Evolutionary conservation across 1,140 invertebrate genomes (phyloP).

Genomic region (Bombus picipes): DNA sequence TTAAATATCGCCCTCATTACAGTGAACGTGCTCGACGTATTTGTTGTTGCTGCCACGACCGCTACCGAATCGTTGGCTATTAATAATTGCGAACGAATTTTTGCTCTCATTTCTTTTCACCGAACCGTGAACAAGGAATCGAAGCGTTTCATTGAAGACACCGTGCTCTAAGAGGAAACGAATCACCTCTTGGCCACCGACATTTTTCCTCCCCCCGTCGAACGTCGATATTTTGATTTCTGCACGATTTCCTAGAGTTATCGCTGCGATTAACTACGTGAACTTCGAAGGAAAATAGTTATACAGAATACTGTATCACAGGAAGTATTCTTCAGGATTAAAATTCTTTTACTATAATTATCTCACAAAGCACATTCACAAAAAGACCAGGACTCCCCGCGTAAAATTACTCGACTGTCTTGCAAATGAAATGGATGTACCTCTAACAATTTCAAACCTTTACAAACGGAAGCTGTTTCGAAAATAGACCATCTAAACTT

Average conservation of each 20-base stretch:
- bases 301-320: too few relatives aligned
- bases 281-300: neutral
- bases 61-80: slow-evolving; percentile 25
- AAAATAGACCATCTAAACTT: neutral
- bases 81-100: slow-evolving; percentile 44
- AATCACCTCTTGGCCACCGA: slow-evolving; percentile 1
- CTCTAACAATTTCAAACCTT: neutral
- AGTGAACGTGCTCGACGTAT: neutral
- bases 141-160: neutral
- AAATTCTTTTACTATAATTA: neutral
- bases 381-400: neutral
- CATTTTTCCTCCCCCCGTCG: slow-evolving; percentile 22
- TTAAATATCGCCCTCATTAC: slow-evolving; percentile 41
- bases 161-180: neutral
- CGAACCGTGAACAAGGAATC: neutral
- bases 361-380: neutral
- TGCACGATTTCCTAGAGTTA: neutral
- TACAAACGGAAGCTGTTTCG: neutral
- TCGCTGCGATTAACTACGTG: neutral
- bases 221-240: slow-evolving; percentile 26
- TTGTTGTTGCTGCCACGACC: slow-evolving; percentile 18
- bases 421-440: neutral
- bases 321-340: neutral
- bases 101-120: neutral
- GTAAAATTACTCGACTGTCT: neutral